Conservation (phyloP, 2,113 vertebrate genomes). For the Oryzias curvinotus region DNA sequence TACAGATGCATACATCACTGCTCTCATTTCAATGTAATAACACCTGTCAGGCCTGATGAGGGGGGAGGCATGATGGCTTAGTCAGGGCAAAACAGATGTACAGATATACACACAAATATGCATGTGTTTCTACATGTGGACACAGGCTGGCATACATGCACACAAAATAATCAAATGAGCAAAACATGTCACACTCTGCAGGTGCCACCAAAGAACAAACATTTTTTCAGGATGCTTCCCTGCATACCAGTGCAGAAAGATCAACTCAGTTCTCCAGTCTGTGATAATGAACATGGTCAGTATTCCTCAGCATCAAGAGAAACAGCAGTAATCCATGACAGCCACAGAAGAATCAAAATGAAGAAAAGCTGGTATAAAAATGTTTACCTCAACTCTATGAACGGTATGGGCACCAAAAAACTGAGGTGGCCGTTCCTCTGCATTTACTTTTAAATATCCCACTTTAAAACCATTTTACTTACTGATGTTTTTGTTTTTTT, state of each 20-base stretch:
- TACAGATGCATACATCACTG: conserved; percentile 74
- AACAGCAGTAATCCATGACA: background rate
- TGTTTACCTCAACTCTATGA: background rate
- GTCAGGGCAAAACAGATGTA: conserved; percentile 37
- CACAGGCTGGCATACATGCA: background rate
- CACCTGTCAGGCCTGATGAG: conserved; percentile 72
- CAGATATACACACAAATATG: conserved; percentile 26
- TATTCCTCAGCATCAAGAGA: background rate
- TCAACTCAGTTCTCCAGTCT: background rate
- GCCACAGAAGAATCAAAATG: background rate
- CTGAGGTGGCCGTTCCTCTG: no score
- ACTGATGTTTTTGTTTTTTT: no score
- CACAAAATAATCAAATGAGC: conserved; percentile 41
- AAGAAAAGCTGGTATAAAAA: background rate
- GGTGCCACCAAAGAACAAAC: conserved; percentile 1
- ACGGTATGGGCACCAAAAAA: no score
- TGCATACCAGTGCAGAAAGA: no score
- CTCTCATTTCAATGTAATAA: conserved; percentile 76
- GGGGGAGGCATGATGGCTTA: conserved; percentile 52
- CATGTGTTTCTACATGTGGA: conserved; percentile 7
- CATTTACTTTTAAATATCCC: no score
- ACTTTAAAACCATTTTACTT: no score
- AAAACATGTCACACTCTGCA: conserved; percentile 31
- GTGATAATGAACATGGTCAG: conserved; percentile 5
- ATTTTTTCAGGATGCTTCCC: no score